These are phyloP conservation scores for Augochlora pura DNA, from an alignment of 1,140 invertebrate species.

Conservation along the genomic window DNA sequence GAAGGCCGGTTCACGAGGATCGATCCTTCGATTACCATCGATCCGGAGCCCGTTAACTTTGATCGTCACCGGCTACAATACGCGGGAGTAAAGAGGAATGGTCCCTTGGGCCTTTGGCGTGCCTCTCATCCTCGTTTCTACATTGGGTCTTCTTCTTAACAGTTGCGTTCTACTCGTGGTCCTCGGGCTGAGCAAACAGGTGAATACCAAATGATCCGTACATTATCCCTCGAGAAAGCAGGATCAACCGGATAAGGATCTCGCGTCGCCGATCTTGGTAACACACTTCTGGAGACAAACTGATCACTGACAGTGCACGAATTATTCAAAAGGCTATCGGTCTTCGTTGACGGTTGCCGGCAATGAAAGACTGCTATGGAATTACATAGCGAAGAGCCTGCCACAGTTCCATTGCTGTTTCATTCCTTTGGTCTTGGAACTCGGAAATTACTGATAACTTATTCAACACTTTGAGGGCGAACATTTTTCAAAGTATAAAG, in stretches of 20 bases:
- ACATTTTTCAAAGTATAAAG: no score
- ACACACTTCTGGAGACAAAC: neutral
- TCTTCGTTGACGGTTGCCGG: conserved; percentile 16
- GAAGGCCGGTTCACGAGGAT: no score
- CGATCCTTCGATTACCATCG: no score
- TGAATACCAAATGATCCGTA: conserved; percentile 28
- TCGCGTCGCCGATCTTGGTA: neutral
- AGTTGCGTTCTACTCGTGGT: conserved; percentile 82
- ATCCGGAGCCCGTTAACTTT: no score
- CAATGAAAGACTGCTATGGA: neutral
- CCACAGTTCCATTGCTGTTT: neutral
- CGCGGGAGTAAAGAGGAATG: conserved; percentile 70
- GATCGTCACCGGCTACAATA: conserved; percentile 9
- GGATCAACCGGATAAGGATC: neutral
- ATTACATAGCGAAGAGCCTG: neutral
- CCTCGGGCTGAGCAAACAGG: conserved; percentile 75
- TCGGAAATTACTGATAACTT: no score
- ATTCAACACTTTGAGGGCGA: no score
- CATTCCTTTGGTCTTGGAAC: neutral
- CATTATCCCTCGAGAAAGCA: no score
- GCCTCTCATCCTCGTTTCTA: conserved; percentile 82
- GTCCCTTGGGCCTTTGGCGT: conserved; percentile 82
- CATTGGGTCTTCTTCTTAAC: conserved; percentile 83
- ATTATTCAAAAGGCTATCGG: conserved; percentile 32
- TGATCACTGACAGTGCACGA: conserved; percentile 16